Evolutionary conservation across 2,888 invertebrate genomes (phyloP).

Genomic region (Glyphotaelius pellucidus): DNA sequence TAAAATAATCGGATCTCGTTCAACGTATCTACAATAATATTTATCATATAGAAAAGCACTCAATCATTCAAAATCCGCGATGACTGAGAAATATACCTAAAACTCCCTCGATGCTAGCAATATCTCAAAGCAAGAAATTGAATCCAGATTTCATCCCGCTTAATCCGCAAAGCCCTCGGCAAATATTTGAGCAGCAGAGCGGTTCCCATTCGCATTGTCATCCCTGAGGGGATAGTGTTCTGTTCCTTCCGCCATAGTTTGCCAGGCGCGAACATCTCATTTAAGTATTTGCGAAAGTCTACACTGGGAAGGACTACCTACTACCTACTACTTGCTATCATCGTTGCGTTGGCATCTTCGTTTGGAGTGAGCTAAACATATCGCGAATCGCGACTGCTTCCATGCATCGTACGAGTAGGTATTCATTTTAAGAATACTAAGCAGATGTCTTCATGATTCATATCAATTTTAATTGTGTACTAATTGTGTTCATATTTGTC

Average conservation of each 20-base stretch:
- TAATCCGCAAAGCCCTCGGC: conserved; percentile 2
- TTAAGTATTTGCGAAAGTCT: background rate
- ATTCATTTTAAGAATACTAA: background rate
- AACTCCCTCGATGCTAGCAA: background rate
- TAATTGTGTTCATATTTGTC: too few relatives aligned
- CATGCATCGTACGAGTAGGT: background rate
- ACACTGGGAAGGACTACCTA: background rate
- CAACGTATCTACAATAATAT: background rate
- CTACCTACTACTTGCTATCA: too few relatives aligned
- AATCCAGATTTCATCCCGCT: background rate
- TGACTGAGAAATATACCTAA: background rate
- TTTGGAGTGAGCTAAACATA: background rate
- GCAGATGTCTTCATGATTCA: background rate
- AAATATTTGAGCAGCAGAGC: conserved; percentile 2
- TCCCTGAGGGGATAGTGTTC: background rate
- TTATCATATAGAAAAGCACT: background rate
- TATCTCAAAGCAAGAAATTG: conserved; percentile 2
- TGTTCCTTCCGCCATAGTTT: background rate
- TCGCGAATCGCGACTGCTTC: background rate
- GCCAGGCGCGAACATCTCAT: background rate
- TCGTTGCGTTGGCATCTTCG: background rate
- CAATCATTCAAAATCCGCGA: background rate
- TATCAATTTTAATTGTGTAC: background rate
- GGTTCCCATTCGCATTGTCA: background rate
- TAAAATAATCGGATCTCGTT: background rate